These are phyloP conservation scores for Syngnathus rostellatus DNA, from an alignment of 2,797 vertebrate genomes.

Conservation along the genomic window DNA sequence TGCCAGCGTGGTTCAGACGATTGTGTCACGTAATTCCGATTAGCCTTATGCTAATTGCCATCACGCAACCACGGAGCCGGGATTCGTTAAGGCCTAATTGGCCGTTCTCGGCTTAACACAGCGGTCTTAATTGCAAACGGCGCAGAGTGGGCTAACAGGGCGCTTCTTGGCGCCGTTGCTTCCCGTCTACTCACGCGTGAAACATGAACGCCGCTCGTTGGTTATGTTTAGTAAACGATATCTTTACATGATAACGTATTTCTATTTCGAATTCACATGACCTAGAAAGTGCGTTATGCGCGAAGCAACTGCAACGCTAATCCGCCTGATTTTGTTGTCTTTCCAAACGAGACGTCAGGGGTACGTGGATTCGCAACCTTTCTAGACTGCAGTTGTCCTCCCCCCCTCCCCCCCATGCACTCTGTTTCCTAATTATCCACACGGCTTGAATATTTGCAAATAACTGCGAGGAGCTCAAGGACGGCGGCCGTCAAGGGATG, in stretches of 20 bases:
- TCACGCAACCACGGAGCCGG: neutral
- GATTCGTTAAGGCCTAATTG: neutral
- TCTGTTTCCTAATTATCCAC: slow-evolving; percentile 27
- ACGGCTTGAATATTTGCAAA: slow-evolving; percentile 44
- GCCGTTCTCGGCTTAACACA: neutral
- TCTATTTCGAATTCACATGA: neutral
- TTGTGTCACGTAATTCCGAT: neutral
- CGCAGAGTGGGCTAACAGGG: neutral
- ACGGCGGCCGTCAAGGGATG: slow-evolving; percentile 18
- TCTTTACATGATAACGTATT: neutral
- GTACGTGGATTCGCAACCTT: slow-evolving; percentile 33
- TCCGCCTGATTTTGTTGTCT: slow-evolving; percentile 53
- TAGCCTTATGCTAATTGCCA: neutral
- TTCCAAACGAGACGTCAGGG: slow-evolving; percentile 61
- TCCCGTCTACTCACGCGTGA: neutral
- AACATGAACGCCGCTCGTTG: neutral
- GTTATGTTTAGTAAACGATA: neutral
- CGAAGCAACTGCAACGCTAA: slow-evolving; percentile 27
- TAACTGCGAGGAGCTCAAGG: slow-evolving; percentile 32
- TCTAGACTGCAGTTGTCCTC: slow-evolving; percentile 16
- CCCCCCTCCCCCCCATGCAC: no score
- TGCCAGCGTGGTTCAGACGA: neutral
- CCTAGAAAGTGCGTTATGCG: neutral
- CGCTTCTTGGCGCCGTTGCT: neutral
- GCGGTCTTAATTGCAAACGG: neutral